Percentiles rank a stretch among this genome's conserved stretches.
These are phyloP conservation scores for Octopus bimaculoides DNA, from an alignment of 1,140 invertebrate species.

Conservation along the genomic window DNA sequence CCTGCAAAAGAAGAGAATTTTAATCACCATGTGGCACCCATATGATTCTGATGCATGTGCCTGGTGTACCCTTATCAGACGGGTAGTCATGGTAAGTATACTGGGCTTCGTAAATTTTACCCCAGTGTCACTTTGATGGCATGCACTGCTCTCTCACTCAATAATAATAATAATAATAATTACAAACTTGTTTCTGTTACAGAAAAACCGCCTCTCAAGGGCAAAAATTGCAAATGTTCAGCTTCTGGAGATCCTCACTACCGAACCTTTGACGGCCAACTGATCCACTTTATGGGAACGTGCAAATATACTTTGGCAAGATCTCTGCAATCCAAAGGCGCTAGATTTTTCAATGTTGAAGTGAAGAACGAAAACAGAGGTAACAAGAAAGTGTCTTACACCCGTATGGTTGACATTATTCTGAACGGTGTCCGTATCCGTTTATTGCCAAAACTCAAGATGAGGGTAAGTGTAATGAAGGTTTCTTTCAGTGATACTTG, in stretches of 20 bases:
- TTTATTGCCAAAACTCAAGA: background rate
- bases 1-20: too few species aligned
- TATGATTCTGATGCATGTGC: too few species aligned
- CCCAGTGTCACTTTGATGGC: too few species aligned
- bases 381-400: background rate
- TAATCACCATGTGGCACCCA: too few species aligned
- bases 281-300: slow-evolving; percentile 76
- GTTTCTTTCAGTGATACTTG: background rate
- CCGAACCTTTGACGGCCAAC: slow-evolving; percentile 85
- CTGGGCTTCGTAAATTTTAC: too few species aligned
- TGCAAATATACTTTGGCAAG: slow-evolving; percentile 47
- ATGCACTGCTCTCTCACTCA: too few species aligned
- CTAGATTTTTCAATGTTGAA: slow-evolving; percentile 11
- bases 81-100: too few species aligned
- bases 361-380: slow-evolving; percentile 11
- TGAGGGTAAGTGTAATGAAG: background rate
- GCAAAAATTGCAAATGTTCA: slow-evolving; percentile 72
- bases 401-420: background rate
- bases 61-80: too few species aligned
- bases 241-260: slow-evolving; percentile 91
- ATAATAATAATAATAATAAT: too few species aligned
- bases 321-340: slow-evolving; percentile 13
- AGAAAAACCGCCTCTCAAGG: too few species aligned
- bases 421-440: background rate
- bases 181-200: too few species aligned